Evolutionary conservation across 2,797 vertebrate genomes (phyloP).

Genomic region (Artibeus jamaicensis): DNA sequence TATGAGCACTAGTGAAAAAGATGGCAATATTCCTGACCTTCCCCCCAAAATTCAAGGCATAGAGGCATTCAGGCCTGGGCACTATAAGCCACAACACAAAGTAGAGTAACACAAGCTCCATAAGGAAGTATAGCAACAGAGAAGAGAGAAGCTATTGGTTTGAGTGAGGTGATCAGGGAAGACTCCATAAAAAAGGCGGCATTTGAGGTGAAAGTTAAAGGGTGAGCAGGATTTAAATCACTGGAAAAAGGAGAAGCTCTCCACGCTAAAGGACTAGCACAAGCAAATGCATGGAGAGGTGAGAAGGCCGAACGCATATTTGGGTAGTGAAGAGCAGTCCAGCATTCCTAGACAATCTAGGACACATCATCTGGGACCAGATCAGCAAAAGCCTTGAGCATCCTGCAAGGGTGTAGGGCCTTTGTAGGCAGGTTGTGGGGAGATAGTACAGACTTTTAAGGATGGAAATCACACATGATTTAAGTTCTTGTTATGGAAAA

Average conservation of each 20-base stretch:
- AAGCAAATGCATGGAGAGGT: neutral
- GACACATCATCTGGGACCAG: neutral
- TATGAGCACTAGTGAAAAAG: neutral
- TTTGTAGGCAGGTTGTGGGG: neutral
- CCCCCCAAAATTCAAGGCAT: neutral
- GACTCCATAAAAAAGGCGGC: neutral
- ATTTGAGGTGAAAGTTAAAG: neutral
- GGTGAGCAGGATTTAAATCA: neutral
- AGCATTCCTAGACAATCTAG: too few relatives aligned
- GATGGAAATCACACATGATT: neutral
- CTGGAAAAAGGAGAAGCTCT: neutral
- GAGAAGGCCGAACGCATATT: neutral
- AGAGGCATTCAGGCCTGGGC: too few relatives aligned
- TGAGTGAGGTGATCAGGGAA: neutral
- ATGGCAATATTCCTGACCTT: neutral
- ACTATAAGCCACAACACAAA: neutral
- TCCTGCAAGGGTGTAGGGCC: neutral
- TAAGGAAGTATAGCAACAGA: neutral
- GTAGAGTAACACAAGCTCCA: accelerated
- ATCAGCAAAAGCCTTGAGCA: neutral
- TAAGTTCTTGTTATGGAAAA: neutral
- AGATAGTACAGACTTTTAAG: neutral
- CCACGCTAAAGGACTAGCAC: neutral
- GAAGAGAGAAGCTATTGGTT: neutral
- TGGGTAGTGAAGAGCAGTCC: too few relatives aligned